Base-by-base conservation (phyloP, 2,797 vertebrate species). In the Cichlasoma orientale region DNA sequence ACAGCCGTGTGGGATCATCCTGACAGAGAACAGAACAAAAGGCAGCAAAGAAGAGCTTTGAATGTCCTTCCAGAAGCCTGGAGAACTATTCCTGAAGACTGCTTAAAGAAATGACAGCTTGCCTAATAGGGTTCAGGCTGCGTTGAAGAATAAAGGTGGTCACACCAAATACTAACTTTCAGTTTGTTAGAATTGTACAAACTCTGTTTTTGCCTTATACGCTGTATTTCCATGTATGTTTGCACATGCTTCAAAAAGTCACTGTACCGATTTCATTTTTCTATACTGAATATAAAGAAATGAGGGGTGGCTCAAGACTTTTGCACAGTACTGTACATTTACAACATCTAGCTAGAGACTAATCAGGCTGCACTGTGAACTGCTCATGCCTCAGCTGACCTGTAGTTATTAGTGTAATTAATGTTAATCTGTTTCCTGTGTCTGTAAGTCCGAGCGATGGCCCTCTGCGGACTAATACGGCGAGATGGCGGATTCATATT, bases 361-460 rank as follows among this genome's bases (percentile, higher is more conserved):
- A 13, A 59, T 82, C 78, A 66, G 78, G 53, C 66, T 56, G 29
- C 14, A 58, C 21, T 59, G 82, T 75, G 71, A 89, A 77, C 83
- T 57, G 44, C 14, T 44, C 79, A 80, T 76, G 78, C 80, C 55
- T 75, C 75, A 16, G 72, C 71, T 84, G 72, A 86, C 73, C 86
- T 86, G 79, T 50, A 50, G 63, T 68, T 68, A 68, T 68, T 68
- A 68, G 18, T 4, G 18, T 84, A 90, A 92, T 92, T 90, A 86
- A 23, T 66, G 86, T 75, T 85, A 84, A 90, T 89, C 79, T 89
- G 75, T 82, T 85, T 69, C 52, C 72, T 53, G 53, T 78, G 61
- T 85, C 78, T 77, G 75, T 86, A 68, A 68, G 19, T 75, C 81
- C 68, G 66, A 88, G 82, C 68, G 89, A 88, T 84, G 86, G 86